These are phyloP conservation scores for Bombus confusus DNA, from an alignment of 1,140 invertebrate species.

Conservation along the genomic window DNA sequence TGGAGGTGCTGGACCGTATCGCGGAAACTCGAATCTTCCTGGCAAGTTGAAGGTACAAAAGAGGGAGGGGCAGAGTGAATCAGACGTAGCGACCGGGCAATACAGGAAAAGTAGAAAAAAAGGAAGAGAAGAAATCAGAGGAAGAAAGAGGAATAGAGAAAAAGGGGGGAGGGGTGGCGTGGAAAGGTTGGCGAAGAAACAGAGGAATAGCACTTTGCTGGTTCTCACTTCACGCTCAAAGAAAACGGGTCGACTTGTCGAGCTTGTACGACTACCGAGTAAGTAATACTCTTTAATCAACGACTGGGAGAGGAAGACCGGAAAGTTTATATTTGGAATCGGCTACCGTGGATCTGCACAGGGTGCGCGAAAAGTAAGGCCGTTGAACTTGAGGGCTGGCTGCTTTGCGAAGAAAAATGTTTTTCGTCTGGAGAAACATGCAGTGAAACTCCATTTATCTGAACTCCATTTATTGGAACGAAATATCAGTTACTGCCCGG, in stretches of 20 bases:
- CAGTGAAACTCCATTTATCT: not conserved
- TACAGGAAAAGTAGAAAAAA: not conserved
- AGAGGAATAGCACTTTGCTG: constrained; percentile 50
- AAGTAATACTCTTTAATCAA: constrained; percentile 54
- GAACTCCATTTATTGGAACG: not conserved
- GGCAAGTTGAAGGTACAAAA: not conserved
- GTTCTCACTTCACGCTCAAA: constrained; percentile 35
- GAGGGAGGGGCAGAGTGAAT: not conserved
- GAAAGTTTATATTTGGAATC: constrained; percentile 33
- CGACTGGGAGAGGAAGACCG: constrained; percentile 19
- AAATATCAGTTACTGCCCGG: not conserved
- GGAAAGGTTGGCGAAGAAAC: constrained; percentile 11
- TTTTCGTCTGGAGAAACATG: not conserved
- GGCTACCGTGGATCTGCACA: not conserved
- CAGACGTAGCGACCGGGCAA: not conserved
- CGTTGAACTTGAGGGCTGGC: not conserved
- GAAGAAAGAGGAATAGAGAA: not conserved
- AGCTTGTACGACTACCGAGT: constrained; percentile 34
- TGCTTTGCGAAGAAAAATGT: not conserved
- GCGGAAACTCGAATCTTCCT: constrained; percentile 28
- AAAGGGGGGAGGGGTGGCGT: not conserved
- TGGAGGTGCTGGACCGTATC: constrained; percentile 27
- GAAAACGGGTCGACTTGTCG: constrained; percentile 49
- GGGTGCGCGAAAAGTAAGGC: not conserved
- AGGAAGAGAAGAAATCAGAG: not conserved